These are phyloP conservation scores for Scopus umbretta DNA, from an alignment of 2,113 vertebrate species.

Conservation along the genomic window DNA sequence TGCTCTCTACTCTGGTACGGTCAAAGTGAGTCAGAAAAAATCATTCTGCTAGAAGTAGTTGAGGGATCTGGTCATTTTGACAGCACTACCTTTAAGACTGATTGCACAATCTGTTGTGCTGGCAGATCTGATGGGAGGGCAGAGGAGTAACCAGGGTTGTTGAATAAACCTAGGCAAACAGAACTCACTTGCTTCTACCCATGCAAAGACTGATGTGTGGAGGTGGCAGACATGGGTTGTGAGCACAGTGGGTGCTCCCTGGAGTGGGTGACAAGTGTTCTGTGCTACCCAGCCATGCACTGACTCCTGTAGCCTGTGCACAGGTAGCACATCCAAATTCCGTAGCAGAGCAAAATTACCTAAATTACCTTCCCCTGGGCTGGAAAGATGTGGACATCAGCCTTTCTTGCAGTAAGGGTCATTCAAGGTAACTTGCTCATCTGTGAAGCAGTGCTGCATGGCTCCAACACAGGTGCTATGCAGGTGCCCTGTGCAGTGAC, in stretches of 20 bases:
- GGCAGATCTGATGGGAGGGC: not conserved
- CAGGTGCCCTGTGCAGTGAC: rapidly evolving
- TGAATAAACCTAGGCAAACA: not conserved
- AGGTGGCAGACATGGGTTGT: not conserved
- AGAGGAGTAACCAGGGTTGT: not conserved
- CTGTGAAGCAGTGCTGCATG: not conserved
- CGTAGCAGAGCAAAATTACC: not conserved
- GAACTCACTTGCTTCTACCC: not conserved
- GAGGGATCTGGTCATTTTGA: not conserved
- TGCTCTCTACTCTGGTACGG: not conserved
- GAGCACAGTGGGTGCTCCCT: not conserved
- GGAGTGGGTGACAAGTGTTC: not conserved
- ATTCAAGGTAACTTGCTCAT: not conserved
- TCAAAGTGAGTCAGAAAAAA: not conserved
- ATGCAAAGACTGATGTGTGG: not conserved
- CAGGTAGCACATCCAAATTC: not conserved
- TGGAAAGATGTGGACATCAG: not conserved
- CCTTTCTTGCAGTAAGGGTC: not conserved
- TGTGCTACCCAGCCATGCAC: not conserved
- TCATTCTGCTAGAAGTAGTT: not conserved
- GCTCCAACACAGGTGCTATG: not conserved
- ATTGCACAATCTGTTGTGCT: not conserved
- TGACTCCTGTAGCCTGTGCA: not conserved
- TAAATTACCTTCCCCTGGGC: not conserved
- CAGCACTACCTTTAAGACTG: not conserved